These are phyloP conservation scores for Nematolebias whitei DNA, from an alignment of 2,113 vertebrate genomes.

Conservation along the genomic window DNA sequence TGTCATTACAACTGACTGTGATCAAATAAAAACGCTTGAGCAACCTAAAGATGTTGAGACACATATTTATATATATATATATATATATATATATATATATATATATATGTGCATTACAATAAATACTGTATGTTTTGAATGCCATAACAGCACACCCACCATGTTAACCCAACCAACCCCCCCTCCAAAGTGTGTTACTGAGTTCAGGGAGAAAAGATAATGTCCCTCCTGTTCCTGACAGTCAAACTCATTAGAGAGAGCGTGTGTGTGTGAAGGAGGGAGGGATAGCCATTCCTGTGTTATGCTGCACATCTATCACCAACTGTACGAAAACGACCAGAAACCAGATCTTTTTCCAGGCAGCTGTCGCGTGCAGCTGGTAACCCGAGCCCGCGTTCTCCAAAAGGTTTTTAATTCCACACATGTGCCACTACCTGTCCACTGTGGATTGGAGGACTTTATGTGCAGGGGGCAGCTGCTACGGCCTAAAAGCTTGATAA, in stretches of 20 bases:
- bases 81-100: no score
- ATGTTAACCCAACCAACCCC: no score
- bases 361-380: constrained; percentile 84
- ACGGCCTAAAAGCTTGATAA: constrained; percentile 46
- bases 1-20: neutral
- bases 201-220: constrained; percentile 58
- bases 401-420: constrained; percentile 70
- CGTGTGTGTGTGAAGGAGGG: neutral
- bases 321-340: constrained; percentile 76
- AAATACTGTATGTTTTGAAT: neutral
- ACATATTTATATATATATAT: no score
- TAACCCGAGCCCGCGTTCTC: constrained; percentile 62
- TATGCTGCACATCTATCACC: constrained; percentile 73
- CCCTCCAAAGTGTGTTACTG: constrained; percentile 20
- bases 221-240: constrained; percentile 72
- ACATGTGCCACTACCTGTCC: constrained; percentile 84
- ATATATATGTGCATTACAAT: no score
- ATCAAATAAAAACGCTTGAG: neutral
- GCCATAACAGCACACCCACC: neutral
- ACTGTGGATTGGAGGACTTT: constrained; percentile 74
- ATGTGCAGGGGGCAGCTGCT: constrained; percentile 77
- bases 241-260: constrained; percentile 66
- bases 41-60: neutral
- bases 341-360: constrained; percentile 73
- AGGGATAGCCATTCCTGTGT: constrained; percentile 51